Evolutionary conservation across 1,140 invertebrate species (phyloP).

Genomic region (Pentalonia nigronervosa): DNA sequence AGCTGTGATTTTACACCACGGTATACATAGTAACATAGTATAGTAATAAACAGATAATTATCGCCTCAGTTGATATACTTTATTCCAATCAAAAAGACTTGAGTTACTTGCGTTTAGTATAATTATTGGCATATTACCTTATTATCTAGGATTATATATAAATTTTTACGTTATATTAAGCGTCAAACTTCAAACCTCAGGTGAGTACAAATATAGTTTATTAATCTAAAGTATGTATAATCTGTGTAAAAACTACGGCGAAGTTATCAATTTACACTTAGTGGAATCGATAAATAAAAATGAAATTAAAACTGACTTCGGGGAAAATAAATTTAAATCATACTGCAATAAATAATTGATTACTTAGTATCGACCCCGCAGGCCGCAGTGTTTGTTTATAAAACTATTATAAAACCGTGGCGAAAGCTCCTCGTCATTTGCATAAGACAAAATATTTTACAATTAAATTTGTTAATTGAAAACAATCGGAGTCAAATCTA

Average conservation of each 20-base stretch:
- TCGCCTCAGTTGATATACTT: not conserved
- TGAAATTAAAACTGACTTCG: not conserved
- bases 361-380: too few species aligned
- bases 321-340: too few species aligned
- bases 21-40: too few species aligned
- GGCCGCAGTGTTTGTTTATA: too few species aligned
- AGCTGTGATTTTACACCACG: not conserved
- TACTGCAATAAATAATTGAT: too few species aligned
- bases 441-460: not conserved
- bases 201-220: too few species aligned
- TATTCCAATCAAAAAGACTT: not conserved
- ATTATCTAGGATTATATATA: not conserved
- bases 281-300: not conserved
- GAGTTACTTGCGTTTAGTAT: not conserved
- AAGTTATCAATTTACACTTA: too few species aligned
- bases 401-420: too few species aligned
- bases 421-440: not conserved
- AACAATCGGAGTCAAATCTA: not conserved
- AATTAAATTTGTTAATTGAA: not conserved
- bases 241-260: too few species aligned
- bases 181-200: too few species aligned
- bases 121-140: not conserved
- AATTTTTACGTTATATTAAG: too few species aligned
- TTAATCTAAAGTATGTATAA: too few species aligned
- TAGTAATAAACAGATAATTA: not conserved